Conservation (phyloP, 2,888 invertebrate genomes). For the Heliothis peltigera region DNA sequence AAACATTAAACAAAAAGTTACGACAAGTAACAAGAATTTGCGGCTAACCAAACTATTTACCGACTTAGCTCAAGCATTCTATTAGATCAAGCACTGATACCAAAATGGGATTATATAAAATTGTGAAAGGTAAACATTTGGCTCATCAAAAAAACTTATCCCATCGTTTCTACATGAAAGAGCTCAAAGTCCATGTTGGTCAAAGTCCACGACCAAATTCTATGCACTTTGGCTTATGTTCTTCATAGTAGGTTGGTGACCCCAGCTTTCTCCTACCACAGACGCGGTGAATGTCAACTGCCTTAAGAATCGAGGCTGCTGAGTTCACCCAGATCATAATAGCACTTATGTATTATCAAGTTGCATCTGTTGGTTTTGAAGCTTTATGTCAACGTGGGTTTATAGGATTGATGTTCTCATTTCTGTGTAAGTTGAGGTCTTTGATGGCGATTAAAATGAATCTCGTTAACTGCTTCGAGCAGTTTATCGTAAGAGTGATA, state of each 20-base stretch:
- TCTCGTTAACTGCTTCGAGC: constrained; percentile 10
- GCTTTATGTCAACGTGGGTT: neutral
- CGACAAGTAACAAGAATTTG: constrained; percentile 34
- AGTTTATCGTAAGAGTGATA: constrained; percentile 14
- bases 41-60: constrained; percentile 46
- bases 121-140: neutral
- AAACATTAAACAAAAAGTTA: constrained; percentile 2
- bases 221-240: constrained; percentile 14
- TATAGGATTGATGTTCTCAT: neutral
- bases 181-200: neutral
- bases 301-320: constrained; percentile 21
- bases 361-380: constrained; percentile 2
- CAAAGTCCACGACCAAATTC: constrained; percentile 15
- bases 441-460: neutral
- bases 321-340: constrained; percentile 40
- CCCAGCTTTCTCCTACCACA: constrained; percentile 39
- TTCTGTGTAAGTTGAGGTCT: neutral
- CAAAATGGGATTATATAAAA: constrained; percentile 3
- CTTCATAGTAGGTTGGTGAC: constrained; percentile 42
- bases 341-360: constrained; percentile 17
- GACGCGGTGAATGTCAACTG: constrained; percentile 32
- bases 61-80: constrained; percentile 7
- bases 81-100: constrained; percentile 15
- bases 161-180: neutral
- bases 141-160: neutral